These are phyloP conservation scores for Yoshiicerus persimilis DNA, from an alignment of 1,140 invertebrate species.

Conservation along the genomic window DNA sequence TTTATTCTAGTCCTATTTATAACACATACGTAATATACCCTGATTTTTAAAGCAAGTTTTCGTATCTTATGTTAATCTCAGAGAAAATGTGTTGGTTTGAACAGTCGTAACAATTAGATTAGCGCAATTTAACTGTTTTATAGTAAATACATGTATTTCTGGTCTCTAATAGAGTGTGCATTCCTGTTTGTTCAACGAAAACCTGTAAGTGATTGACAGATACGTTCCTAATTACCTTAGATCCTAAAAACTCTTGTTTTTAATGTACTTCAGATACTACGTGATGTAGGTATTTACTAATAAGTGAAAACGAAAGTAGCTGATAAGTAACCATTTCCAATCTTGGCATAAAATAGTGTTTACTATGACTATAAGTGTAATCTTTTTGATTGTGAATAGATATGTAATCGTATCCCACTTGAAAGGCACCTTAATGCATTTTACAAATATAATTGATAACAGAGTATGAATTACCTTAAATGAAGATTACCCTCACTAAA, in stretches of 20 bases:
- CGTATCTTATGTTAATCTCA: not conserved
- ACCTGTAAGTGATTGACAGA: not conserved
- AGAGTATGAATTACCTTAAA: too few relatives aligned
- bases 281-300: not conserved
- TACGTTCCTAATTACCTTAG: not conserved
- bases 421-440: too few relatives aligned
- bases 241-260: not conserved
- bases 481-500: too few relatives aligned
- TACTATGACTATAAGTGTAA: too few relatives aligned
- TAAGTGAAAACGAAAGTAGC: not conserved
- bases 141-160: not conserved
- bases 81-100: not conserved
- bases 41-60: too few relatives aligned
- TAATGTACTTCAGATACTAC: not conserved
- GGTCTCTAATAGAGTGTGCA: not conserved
- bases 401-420: too few relatives aligned
- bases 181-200: not conserved
- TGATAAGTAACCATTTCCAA: not conserved
- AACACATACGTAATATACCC: not conserved
- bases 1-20: conserved; percentile 10
- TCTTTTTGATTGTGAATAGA: too few relatives aligned
- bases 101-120: too few relatives aligned
- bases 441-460: not conserved
- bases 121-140: too few relatives aligned
- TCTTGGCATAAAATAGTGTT: not conserved